Evolutionary conservation across 2,888 invertebrate genomes (phyloP).

Genomic region (Heteropelma amictum): DNA sequence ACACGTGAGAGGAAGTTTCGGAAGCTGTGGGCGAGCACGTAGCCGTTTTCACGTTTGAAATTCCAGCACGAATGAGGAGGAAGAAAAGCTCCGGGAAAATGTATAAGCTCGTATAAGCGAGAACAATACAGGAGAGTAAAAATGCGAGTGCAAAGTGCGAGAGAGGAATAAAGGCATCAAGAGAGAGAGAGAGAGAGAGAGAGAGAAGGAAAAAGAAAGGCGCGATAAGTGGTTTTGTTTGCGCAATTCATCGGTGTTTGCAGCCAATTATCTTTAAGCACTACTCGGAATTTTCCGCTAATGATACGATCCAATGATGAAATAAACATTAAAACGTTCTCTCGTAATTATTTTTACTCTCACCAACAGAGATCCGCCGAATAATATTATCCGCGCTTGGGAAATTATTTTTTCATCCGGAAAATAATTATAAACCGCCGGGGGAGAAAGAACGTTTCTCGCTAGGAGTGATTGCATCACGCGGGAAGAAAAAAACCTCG

Average conservation of each 20-base stretch:
- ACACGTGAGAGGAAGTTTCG: constrained; percentile 27
- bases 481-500: too few relatives aligned
- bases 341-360: neutral
- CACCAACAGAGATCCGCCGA: too few relatives aligned
- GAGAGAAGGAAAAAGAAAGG: neutral
- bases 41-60: constrained; percentile 36
- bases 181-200: neutral
- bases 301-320: constrained; percentile 7
- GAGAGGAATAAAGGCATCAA: too few relatives aligned
- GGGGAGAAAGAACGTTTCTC: too few relatives aligned
- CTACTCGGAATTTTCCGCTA: constrained; percentile 1
- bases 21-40: constrained; percentile 34
- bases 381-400: too few relatives aligned
- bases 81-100: neutral
- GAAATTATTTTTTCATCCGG: too few relatives aligned
- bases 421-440: too few relatives aligned
- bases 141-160: too few relatives aligned
- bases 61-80: neutral
- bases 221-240: constrained; percentile 32
- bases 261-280: constrained; percentile 17
- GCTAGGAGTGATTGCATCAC: too few relatives aligned
- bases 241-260: constrained; percentile 13
- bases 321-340: neutral
- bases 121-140: neutral
- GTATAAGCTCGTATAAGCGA: constrained; percentile 11